A percentile compares a stretch with the other conserved stretches of the same genome.
Evolutionary conservation across 2,113 vertebrate species (phyloP).

Genomic region (Chaetorhynchus papuensis): DNA sequence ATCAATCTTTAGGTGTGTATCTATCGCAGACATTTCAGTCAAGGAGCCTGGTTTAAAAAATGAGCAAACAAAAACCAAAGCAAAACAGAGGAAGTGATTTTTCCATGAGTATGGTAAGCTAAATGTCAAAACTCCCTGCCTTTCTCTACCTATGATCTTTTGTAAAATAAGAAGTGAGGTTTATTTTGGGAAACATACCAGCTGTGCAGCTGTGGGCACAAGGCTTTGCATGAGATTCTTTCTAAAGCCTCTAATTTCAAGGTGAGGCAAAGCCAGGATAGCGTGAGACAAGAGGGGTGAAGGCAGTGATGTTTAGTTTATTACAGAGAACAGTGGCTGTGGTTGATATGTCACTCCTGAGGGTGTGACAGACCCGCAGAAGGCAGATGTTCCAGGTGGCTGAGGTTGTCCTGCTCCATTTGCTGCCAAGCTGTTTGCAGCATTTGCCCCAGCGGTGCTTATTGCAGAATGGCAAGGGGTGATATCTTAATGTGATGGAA

Average conservation of each 20-base stretch:
- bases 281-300: background rate
- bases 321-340: background rate
- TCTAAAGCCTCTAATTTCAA: slow-evolving; percentile 2
- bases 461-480: background rate
- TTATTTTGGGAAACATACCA: slow-evolving; percentile 24
- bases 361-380: background rate
- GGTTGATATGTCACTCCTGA: background rate
- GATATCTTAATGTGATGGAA: slow-evolving; percentile 17
- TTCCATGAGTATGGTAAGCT: background rate
- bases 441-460: background rate
- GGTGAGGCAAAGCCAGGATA: background rate
- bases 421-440: slow-evolving; percentile 28
- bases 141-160: background rate
- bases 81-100: background rate
- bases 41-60: background rate
- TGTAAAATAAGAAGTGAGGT: background rate
- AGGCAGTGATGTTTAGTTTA: background rate
- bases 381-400: slow-evolving; percentile 29
- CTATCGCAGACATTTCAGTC: background rate
- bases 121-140: background rate
- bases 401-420: slow-evolving; percentile 20
- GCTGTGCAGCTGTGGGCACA: background rate
- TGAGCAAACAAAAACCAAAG: background rate
- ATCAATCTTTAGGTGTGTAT: background rate
- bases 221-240: background rate